A percentile compares a stretch with the other conserved stretches of the same genome.
These are phyloP conservation scores for Nyctereutes procyonoides DNA, from an alignment of 2,113 vertebrate species.

Conservation along the genomic window DNA sequence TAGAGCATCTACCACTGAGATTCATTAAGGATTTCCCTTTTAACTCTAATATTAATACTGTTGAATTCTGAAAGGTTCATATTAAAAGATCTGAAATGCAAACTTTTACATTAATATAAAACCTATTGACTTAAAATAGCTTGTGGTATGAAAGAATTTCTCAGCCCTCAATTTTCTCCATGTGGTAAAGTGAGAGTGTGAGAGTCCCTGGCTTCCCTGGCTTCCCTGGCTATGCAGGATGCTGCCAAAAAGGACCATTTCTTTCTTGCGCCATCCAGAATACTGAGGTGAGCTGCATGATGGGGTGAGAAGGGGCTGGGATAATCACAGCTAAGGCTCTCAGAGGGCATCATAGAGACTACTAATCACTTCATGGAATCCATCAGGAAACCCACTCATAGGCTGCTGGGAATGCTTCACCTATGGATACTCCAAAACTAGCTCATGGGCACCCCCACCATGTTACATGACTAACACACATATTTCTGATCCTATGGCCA, in stretches of 20 bases:
- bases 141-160: not conserved
- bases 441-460: not conserved
- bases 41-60: not conserved
- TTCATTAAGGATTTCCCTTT: not conserved
- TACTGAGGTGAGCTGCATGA: not conserved
- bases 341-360: not conserved
- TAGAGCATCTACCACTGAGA: not conserved
- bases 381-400: not conserved
- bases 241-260: not conserved
- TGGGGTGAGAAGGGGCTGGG: too few species aligned
- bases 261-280: not conserved
- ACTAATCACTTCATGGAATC: not conserved
- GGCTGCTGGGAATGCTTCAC: not conserved
- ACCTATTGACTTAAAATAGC: not conserved
- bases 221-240: not conserved
- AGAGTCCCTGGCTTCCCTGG: not conserved
- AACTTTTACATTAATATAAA: constrained; percentile 11
- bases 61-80: not conserved
- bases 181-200: not conserved
- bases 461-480: too few species aligned
- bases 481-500: not conserved
- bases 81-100: not conserved
- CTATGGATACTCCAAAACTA: not conserved
- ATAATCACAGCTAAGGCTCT: not conserved
- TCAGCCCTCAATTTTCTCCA: not conserved